These are phyloP conservation scores for Tethya wilhelma DNA, from an alignment of 37 sponge, comb jelly and placozoan genomes.

Conservation along the genomic window DNA sequence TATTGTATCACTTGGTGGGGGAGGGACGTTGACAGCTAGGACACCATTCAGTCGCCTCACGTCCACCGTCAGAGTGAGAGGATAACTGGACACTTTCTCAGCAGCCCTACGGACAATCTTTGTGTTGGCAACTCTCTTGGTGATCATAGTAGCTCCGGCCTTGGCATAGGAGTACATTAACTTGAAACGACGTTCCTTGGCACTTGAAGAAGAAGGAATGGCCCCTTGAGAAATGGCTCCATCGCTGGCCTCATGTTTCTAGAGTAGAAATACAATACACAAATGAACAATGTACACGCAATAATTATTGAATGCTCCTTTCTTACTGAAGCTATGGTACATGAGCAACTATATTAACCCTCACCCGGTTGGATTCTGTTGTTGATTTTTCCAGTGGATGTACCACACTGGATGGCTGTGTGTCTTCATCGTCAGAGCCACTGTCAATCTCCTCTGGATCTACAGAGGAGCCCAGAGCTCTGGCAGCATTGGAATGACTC, in stretches of 20 bases:
- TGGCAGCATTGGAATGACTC: slow-evolving; percentile 19
- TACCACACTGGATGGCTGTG: background rate
- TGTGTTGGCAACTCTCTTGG: slow-evolving; percentile 42
- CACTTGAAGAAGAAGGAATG: too few species aligned
- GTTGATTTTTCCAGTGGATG: background rate
- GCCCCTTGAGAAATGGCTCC: too few species aligned
- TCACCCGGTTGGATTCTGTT: too few species aligned
- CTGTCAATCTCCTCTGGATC: slow-evolving; percentile 62
- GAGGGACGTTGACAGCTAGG: slow-evolving; percentile 80
- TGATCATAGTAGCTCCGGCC: too few species aligned
- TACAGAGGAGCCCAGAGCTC: background rate
- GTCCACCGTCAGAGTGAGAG: slow-evolving; percentile 75
- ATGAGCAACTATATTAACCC: too few species aligned
- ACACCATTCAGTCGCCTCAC: slow-evolving; percentile 68
- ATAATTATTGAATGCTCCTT: too few species aligned
- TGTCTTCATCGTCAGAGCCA: slow-evolving; percentile 65
- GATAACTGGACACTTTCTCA: slow-evolving; percentile 79
- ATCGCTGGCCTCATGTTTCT: too few species aligned
- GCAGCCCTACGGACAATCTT: slow-evolving; percentile 54
- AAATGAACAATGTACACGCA: too few species aligned
- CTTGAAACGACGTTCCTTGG: background rate
- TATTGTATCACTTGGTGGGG: slow-evolving; percentile 81
- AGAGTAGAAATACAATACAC: too few species aligned
- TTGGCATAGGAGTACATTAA: background rate
- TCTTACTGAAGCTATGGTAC: too few species aligned